Conservation (phyloP, 2,113 vertebrate species). For the Rana temporaria region DNA sequence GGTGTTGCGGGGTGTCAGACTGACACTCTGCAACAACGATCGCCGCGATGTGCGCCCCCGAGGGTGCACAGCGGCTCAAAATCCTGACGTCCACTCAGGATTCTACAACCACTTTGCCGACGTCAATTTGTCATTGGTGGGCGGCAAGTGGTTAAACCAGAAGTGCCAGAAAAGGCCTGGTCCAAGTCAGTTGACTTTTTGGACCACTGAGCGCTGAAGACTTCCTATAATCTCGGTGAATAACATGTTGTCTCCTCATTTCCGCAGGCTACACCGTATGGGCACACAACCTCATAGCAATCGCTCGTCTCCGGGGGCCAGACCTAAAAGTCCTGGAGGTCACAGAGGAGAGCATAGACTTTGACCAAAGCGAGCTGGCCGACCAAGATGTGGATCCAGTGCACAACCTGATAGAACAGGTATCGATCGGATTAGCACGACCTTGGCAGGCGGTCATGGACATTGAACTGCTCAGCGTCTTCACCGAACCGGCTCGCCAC, state of each 20-base stretch:
- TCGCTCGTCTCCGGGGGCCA: constrained; percentile 93
- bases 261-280: constrained; percentile 91
- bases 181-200: too few relatives aligned
- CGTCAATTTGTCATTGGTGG: too few relatives aligned
- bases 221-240: too few relatives aligned
- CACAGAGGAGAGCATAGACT: constrained; percentile 97
- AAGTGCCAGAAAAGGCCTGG: too few relatives aligned
- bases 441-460: constrained; percentile 94
- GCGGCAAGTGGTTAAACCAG: too few relatives aligned
- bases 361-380: constrained; percentile 91
- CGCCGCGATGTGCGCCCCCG: too few relatives aligned
- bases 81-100: too few relatives aligned
- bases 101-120: too few relatives aligned
- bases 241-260: not conserved
- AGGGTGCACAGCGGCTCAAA: too few relatives aligned
- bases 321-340: constrained; percentile 91
- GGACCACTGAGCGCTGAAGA: too few relatives aligned
- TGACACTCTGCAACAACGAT: too few relatives aligned
- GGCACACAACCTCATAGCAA: constrained; percentile 97
- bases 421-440: constrained; percentile 90
- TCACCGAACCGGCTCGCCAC: constrained; percentile 94
- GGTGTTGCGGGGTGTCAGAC: too few relatives aligned
- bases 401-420: constrained; percentile 95
- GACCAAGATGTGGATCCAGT: constrained; percentile 93
- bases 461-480: constrained; percentile 85